Conservation (phyloP, 2,888 invertebrate genomes). For the Phengaris arion region DNA sequence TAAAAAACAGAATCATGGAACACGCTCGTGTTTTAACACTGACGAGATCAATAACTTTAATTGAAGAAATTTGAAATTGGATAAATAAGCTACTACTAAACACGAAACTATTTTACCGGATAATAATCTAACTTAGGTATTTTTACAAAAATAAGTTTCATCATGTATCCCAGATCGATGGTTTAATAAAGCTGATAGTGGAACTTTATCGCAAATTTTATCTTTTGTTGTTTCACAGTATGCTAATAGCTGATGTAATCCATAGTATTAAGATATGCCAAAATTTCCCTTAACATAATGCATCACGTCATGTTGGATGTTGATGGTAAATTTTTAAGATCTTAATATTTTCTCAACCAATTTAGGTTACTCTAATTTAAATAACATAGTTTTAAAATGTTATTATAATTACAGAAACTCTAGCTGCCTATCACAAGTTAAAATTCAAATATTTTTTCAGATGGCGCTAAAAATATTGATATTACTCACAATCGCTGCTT, state of each 20-base stretch:
- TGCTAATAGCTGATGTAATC: not conserved
- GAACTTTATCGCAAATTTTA: not conserved
- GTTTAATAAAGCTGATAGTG: slow-evolving; percentile 1
- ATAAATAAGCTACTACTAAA: too few relatives aligned
- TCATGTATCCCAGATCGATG: not conserved
- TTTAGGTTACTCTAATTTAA: too few relatives aligned
- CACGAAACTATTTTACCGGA: not conserved
- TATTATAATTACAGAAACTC: not conserved
- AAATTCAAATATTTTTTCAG: slow-evolving; percentile 41
- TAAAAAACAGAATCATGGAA: too few relatives aligned
- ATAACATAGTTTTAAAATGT: not conserved
- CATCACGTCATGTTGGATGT: not conserved
- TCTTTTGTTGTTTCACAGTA: slow-evolving; percentile 1
- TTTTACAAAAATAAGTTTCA: not conserved
- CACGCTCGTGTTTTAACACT: too few relatives aligned
- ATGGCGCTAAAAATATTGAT: slow-evolving; percentile 59
- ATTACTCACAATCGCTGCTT: slow-evolving; percentile 48
- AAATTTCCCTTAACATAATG: not conserved
- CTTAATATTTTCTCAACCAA: too few relatives aligned
- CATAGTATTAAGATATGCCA: not conserved
- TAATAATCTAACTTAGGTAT: not conserved
- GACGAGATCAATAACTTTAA: too few relatives aligned
- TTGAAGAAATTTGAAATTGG: too few relatives aligned
- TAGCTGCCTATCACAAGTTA: too few relatives aligned
- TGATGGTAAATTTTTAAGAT: not conserved